Evolutionary conservation across 2,888 invertebrate genomes (phyloP).

Genomic region (Macrophya alboannulata): DNA sequence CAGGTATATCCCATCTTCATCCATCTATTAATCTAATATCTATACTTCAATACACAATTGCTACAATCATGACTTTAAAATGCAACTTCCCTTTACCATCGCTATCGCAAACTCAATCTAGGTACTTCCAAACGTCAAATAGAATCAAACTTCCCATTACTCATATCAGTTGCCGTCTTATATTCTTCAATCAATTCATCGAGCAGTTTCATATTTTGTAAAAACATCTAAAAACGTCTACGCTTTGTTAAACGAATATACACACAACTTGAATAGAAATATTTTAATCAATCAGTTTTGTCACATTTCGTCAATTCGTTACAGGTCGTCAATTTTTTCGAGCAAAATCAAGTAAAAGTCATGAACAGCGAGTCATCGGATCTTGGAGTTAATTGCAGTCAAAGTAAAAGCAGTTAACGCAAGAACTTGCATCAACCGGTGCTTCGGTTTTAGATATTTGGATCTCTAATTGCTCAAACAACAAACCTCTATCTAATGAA

Average conservation of each 20-base stretch:
- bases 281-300: background rate
- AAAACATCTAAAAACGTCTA: background rate
- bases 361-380: background rate
- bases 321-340: background rate
- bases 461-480: background rate
- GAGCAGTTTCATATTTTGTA: background rate
- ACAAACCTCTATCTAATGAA: background rate
- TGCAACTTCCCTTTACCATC: background rate
- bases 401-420: background rate
- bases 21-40: background rate
- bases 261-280: too few species aligned
- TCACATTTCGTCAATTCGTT: background rate
- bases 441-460: background rate
- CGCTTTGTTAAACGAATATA: too few species aligned
- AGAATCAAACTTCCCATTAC: background rate
- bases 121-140: background rate
- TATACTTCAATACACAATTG: constrained; percentile 4
- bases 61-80: constrained; percentile 15
- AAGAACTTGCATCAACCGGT: background rate
- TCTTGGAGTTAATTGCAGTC: background rate
- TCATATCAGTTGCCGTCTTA: background rate
- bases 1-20: background rate
- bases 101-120: background rate
- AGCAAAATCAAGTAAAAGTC: constrained; percentile 11
- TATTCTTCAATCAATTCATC: background rate